Evolutionary conservation across 2,888 invertebrate species (phyloP).

Genomic region (Celastrina argiolus): DNA sequence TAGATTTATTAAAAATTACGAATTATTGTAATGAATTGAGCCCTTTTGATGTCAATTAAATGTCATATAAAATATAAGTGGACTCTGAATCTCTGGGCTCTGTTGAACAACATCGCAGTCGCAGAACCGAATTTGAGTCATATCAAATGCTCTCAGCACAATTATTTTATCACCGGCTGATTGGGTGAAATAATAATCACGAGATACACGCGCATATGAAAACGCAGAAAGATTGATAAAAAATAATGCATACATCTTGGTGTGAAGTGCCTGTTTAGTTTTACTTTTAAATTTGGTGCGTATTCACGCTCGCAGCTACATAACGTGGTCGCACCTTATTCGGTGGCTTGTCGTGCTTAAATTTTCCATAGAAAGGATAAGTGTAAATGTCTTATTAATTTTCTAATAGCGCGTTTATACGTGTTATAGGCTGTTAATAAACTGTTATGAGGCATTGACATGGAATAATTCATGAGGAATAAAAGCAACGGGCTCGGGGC

Average conservation of each 20-base stretch:
- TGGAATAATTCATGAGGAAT: constrained; percentile 26
- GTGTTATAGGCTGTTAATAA: constrained; percentile 18
- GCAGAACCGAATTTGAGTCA: background rate
- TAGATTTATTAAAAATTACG: background rate
- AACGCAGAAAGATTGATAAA: too few relatives aligned
- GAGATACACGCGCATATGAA: too few relatives aligned
- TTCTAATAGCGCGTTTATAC: constrained; percentile 14
- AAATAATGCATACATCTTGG: background rate
- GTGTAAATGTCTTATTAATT: constrained; percentile 15
- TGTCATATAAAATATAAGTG: background rate
- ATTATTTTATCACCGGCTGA: background rate
- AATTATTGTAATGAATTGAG: background rate
- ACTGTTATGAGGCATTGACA: constrained; percentile 20
- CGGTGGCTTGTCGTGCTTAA: background rate
- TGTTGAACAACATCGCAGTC: background rate
- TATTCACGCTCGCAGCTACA: background rate
- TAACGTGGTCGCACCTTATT: background rate
- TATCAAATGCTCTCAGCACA: background rate
- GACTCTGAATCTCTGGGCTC: too few relatives aligned
- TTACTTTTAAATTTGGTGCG: background rate
- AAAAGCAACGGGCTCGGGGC: constrained; percentile 23
- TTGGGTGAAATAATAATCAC: too few relatives aligned
- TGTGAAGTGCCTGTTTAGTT: background rate
- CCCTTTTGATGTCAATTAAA: background rate
- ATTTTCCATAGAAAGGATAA: constrained; percentile 6